These are phyloP conservation scores for Irena cyanogastra DNA, from an alignment of 2,113 vertebrate genomes.

Conservation along the genomic window DNA sequence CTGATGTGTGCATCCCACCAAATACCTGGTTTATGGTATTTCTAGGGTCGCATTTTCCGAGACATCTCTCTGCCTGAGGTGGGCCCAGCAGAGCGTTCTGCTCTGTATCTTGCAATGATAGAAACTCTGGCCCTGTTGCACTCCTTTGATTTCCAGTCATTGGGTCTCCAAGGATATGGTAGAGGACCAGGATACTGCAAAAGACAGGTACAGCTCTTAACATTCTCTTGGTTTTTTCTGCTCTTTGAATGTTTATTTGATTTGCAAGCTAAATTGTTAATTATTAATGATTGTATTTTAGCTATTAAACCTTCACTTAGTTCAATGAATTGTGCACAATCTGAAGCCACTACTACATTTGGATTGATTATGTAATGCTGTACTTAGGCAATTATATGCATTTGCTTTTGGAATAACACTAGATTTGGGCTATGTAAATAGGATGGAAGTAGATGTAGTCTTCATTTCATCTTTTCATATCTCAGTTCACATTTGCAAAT, in stretches of 20 bases:
- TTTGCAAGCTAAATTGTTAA: neutral
- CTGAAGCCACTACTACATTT: neutral
- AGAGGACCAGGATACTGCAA: conserved; percentile 83
- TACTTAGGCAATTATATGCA: neutral
- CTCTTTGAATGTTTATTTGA: neutral
- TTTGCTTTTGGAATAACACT: neutral
- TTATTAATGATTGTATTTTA: neutral
- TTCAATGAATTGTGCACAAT: neutral
- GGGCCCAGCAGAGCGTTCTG: conserved; percentile 79
- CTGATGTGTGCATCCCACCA: neutral
- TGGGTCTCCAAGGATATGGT: conserved; percentile 82
- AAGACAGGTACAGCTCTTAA: conserved; percentile 79
- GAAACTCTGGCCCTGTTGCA: conserved; percentile 85
- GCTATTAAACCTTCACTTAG: neutral
- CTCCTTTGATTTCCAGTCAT: conserved; percentile 70
- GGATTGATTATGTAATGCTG: neutral
- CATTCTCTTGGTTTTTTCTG: neutral
- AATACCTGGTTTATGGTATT: neutral
- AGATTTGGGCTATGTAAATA: neutral
- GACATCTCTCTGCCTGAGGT: conserved; percentile 78
- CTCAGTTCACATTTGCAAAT: neutral
- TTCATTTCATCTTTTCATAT: neutral
- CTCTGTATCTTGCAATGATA: conserved; percentile 82
- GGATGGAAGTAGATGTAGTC: neutral
- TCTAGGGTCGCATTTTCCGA: conserved; percentile 87